A percentile compares a stretch with the other conserved stretches of the same genome.
phyloP scores from a whole-genome alignment of 2,797 vertebrate genomes.

The Acanthiza pusilla region DNA sequence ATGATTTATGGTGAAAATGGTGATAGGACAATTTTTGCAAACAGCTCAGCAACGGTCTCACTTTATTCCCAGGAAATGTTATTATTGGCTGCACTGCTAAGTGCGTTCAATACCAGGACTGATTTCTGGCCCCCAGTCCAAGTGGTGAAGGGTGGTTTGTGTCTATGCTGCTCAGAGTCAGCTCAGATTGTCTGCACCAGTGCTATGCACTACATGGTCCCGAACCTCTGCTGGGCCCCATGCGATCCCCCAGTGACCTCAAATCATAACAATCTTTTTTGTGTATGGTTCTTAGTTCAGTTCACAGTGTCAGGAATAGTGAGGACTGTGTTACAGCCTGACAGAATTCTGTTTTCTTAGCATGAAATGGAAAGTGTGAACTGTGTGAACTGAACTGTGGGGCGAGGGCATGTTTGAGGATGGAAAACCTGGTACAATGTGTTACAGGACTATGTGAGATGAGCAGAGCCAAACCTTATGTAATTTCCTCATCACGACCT shows the following conservation, averaged over 20 bases:
- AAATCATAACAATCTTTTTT: slow-evolving; percentile 45
- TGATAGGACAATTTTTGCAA: slow-evolving; percentile 24
- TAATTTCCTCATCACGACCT: neutral
- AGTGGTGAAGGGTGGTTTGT: slow-evolving; percentile 43
- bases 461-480: neutral
- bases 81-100: slow-evolving; percentile 35
- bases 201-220: neutral
- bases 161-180: neutral
- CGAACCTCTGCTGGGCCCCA: neutral
- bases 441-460: neutral
- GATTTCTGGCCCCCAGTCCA: slow-evolving; percentile 13
- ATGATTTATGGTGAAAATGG: slow-evolving; percentile 53
- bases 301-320: slow-evolving; percentile 30
- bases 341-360: slow-evolving; percentile 33
- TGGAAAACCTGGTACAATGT: neutral
- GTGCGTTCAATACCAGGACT: neutral
- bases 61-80: slow-evolving; percentile 50
- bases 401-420: neutral
- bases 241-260: neutral
- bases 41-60: neutral
- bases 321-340: slow-evolving; percentile 31
- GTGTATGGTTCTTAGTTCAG: neutral
- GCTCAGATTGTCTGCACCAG: neutral
- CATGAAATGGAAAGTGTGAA: neutral
- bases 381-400: neutral